Conservation (phyloP, 2,797 vertebrate species). For the Chrysolophus pictus region DNA sequence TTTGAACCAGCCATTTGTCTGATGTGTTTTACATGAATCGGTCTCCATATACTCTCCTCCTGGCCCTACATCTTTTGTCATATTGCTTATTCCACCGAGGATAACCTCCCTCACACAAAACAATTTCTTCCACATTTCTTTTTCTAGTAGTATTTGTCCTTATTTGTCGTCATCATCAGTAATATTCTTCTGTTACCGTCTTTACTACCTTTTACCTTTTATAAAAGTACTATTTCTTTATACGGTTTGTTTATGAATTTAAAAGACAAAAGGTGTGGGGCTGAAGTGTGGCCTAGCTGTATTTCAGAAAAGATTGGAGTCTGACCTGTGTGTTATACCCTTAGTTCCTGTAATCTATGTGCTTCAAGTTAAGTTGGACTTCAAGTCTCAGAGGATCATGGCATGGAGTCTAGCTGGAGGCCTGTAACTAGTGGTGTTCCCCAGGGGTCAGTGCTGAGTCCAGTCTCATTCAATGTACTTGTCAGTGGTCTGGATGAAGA, state of each 20-base stretch:
- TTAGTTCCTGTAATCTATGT: background rate
- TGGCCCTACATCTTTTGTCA: background rate
- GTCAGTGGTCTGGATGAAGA: no score
- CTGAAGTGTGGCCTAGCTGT: background rate
- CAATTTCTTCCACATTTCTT: background rate
- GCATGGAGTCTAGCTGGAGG: no score
- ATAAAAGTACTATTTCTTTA: background rate
- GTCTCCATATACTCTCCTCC: background rate
- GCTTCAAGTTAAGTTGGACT: background rate
- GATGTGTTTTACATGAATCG: background rate
- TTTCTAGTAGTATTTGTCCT: background rate
- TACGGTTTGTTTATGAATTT: background rate
- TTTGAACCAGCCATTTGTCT: background rate
- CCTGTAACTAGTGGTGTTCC: no score
- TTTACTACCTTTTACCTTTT: background rate
- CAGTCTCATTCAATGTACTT: no score
- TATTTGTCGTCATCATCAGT: accelerated
- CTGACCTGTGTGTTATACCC: accelerated
- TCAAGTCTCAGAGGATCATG: background rate
- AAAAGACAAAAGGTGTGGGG: background rate
- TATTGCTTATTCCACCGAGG: background rate
- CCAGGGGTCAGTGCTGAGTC: no score
- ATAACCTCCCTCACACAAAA: background rate
- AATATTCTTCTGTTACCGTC: background rate
- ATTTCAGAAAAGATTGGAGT: background rate